phyloP scores from a whole-genome alignment of 2,113 vertebrate species.

The Phoxinus phoxinus region DNA sequence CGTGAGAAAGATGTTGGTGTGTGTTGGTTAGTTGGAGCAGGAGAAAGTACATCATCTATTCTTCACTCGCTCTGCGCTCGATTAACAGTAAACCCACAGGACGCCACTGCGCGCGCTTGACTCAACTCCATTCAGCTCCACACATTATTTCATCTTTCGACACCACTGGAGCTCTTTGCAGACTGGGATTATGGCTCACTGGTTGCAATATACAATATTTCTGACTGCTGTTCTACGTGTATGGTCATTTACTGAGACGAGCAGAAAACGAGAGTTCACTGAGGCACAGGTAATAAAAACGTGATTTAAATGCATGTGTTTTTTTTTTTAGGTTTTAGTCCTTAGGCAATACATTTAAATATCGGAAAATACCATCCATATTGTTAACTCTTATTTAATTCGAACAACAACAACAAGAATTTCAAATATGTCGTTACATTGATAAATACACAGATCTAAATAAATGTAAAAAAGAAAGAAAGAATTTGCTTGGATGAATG shows the following conservation, averaged over 20 bases:
- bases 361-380: neutral
- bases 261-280: constrained; percentile 64
- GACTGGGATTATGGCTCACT: constrained; percentile 62
- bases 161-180: neutral
- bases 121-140: neutral
- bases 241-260: constrained; percentile 60
- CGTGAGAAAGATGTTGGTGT: neutral
- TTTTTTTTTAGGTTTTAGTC: too few species aligned
- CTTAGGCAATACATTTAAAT: too few species aligned
- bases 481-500: too few species aligned
- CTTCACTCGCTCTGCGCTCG: constrained; percentile 56
- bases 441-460: too few species aligned
- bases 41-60: constrained; percentile 68
- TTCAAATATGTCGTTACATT: too few species aligned
- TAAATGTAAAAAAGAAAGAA: too few species aligned
- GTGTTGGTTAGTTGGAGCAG: constrained; percentile 4
- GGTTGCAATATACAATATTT: constrained; percentile 56
- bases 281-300: constrained; percentile 71
- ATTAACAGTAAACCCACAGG: constrained; percentile 61
- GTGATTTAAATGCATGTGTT: neutral
- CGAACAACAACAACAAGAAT: too few species aligned
- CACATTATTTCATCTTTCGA: neutral
- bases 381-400: neutral
- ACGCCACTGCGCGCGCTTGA: constrained; percentile 15
- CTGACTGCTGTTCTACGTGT: constrained; percentile 55